Percentiles rank a stretch among this genome's conserved stretches.
phyloP scores from a whole-genome alignment of 2,797 vertebrate species.

The Holocentrus rufus region DNA sequence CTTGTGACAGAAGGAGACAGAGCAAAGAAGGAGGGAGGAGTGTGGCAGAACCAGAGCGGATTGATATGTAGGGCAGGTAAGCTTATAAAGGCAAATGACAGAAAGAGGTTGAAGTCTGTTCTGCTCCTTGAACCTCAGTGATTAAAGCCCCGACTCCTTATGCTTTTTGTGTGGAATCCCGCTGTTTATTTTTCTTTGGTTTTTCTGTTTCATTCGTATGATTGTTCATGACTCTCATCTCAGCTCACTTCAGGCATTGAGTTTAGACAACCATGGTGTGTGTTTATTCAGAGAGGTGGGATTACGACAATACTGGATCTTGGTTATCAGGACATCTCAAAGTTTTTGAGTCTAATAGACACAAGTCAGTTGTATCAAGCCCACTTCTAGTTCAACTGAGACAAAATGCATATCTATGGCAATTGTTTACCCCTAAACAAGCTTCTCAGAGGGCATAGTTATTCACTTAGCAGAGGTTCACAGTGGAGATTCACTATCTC shows the following conservation, averaged over 20 bases:
- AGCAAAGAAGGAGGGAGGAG: too few relatives aligned
- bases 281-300: conserved; percentile 1
- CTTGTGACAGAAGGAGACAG: too few relatives aligned
- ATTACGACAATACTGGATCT: background rate
- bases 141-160: conserved; percentile 15
- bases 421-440: conserved; percentile 1
- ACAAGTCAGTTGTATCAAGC: background rate
- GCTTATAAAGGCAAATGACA: background rate
- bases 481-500: background rate
- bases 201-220: conserved; percentile 18
- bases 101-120: too few relatives aligned
- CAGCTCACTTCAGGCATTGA: conserved; percentile 9
- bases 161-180: conserved; percentile 53
- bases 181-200: conserved; percentile 6
- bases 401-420: conserved; percentile 2
- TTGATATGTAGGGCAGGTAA: too few relatives aligned
- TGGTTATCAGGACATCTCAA: conserved; percentile 9
- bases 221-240: conserved; percentile 13
- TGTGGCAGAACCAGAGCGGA: too few relatives aligned
- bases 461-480: background rate
- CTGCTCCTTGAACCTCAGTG: too few relatives aligned
- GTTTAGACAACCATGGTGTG: conserved; percentile 11
- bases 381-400: too few relatives aligned
- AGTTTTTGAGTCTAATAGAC: background rate
- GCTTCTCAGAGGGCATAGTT: background rate